Evolutionary conservation across 2,888 invertebrate genomes (phyloP).

Genomic region (Neoaliturus tenellus): DNA sequence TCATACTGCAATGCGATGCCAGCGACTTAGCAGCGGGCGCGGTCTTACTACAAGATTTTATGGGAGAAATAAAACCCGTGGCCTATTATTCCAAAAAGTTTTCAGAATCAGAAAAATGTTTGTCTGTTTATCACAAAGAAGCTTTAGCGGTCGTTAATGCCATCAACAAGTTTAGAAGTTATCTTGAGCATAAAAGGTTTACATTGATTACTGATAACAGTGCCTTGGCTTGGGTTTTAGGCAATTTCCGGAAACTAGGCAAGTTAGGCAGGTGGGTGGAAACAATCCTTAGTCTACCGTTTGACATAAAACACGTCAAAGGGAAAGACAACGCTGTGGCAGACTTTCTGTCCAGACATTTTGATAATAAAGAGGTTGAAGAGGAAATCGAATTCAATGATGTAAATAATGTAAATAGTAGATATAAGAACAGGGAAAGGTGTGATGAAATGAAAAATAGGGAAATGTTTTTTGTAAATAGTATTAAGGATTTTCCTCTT

Average conservation of each 20-base stretch:
- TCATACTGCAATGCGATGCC: neutral
- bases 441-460: neutral
- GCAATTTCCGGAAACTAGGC: neutral
- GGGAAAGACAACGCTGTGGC: neutral
- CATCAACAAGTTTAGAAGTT: neutral
- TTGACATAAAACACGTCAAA: neutral
- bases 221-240: neutral
- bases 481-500: neutral
- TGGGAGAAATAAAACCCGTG: neutral
- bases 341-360: neutral
- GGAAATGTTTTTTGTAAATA: neutral
- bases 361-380: neutral
- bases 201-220: constrained; percentile 4
- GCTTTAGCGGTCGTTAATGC: neutral
- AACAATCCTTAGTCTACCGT: neutral
- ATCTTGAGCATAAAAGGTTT: neutral
- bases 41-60: neutral
- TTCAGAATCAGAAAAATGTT: neutral
- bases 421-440: neutral
- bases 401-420: neutral
- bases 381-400: neutral
- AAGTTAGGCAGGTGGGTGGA: neutral
- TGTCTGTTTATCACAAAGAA: constrained; percentile 16
- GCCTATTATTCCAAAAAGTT: neutral
- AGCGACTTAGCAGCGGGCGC: neutral